Evolutionary conservation across 1,140 invertebrate species (phyloP), one percentile per base, ranked within the genome.

Genomic region (Caenorhabditis inopinata): DNA sequence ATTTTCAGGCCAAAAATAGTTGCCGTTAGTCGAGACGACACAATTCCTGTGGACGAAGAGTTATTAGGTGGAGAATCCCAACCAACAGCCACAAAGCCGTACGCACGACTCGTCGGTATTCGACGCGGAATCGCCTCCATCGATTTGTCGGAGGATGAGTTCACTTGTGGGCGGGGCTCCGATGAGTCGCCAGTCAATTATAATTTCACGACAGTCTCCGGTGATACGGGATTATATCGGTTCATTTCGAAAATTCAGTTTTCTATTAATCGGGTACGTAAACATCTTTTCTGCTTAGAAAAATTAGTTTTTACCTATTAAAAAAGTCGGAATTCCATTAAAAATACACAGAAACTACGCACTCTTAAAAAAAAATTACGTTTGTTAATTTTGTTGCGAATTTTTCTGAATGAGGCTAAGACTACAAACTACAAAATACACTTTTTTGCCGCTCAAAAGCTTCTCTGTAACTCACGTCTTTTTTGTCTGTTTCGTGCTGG

Each of bases 191-290:
- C 58, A 1, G 32, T 42, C n/a, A 68, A 68, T 14, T 68, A 38
- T 18, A 68, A 68, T 12, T 68, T 68, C 32, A 38, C 58, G 0
- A 5, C 29, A 6, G 3, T 42, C 23, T 3, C n/a, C 16, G n/a
- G 38, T 9, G 58, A 68, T 32, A 18, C 12, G 5, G 58, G 58
- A 11, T 18, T 68, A 2, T 68, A 68, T 42, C 29, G 58, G 12
- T 68, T 68, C 32, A 68, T 68, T 21, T 68, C 58, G 32, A 68
- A 68, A 68, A 21, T 68, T 42, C 58, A 68, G 12, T 68, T 68
- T 9, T 23, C 58, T 5, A 68, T 68, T 21, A 38, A 38, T 42
- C n/a, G 58, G 32, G 58, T 68, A 68, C 2, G 21, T 5, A 51
- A 16, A 25, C 6, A 11, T 3, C 9, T 23, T 51, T 51, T 51